Conservation (phyloP, 2,797 vertebrate species). For the Lacerta viridis region DNA sequence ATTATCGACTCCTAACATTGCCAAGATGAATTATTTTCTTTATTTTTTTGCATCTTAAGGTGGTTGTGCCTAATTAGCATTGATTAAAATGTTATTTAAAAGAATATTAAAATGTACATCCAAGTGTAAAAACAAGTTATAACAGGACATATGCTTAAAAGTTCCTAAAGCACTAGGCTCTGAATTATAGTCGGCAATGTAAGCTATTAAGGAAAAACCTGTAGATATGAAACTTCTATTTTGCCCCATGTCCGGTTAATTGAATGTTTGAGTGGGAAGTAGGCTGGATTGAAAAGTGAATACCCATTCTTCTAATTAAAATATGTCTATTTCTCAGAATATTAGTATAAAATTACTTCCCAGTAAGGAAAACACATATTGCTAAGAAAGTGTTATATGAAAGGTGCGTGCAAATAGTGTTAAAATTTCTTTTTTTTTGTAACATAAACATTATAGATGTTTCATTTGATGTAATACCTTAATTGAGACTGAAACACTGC, state of each 20-base stretch:
- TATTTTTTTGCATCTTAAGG: conserved; percentile 48
- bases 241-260: conserved; percentile 41
- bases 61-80: conserved; percentile 52
- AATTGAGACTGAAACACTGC: conserved; percentile 6
- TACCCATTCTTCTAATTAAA: conserved; percentile 45
- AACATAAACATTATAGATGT: neutral
- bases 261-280: conserved; percentile 16
- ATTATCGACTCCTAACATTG: conserved; percentile 20
- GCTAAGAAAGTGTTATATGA: conserved; percentile 34
- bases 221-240: conserved; percentile 7
- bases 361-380: conserved; percentile 37
- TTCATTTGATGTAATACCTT: conserved; percentile 26
- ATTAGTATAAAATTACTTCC: conserved; percentile 42
- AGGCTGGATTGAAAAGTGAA: conserved; percentile 12
- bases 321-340: conserved; percentile 19
- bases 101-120: conserved; percentile 22
- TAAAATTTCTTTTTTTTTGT: neutral
- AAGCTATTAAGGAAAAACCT: neutral
- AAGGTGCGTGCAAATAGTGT: conserved; percentile 46
- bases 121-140: conserved; percentile 27
- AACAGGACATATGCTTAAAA: conserved; percentile 47
- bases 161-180: conserved; percentile 51
- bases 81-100: neutral
- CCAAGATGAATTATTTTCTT: conserved; percentile 33
- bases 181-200: conserved; percentile 34